Conservation (phyloP, 2,888 invertebrate species). For the Diaprepes abbreviatus region DNA sequence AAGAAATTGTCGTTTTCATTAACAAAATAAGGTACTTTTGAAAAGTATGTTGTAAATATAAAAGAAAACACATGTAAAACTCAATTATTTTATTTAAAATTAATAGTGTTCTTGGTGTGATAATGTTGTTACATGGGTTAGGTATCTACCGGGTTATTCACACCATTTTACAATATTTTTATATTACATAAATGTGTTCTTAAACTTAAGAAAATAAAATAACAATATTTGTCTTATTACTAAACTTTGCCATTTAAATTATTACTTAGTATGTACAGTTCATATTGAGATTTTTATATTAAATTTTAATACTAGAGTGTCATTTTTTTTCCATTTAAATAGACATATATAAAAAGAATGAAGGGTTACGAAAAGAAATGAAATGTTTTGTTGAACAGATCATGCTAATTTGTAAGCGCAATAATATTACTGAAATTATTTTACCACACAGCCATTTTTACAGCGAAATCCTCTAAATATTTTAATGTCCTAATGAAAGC, state of each 20-base stretch:
- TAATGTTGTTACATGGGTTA: constrained; percentile 32
- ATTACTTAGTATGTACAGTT: constrained; percentile 40
- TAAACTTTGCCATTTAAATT: constrained; percentile 25
- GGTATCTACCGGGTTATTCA: constrained; percentile 35
- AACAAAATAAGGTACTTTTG: too few relatives aligned
- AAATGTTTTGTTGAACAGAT: constrained; percentile 23
- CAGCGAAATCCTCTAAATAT: constrained; percentile 26
- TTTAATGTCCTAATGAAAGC: constrained; percentile 12
- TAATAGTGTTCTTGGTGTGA: constrained; percentile 40
- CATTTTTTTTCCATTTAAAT: constrained; percentile 24
- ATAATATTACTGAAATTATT: constrained; percentile 14
- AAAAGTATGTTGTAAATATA: too few relatives aligned
- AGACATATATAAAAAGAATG: constrained; percentile 33
- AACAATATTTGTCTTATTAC: constrained; percentile 35
- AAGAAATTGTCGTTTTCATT: too few relatives aligned
- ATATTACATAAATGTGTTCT: constrained; percentile 38
- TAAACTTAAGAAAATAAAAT: constrained; percentile 34
- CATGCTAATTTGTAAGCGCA: constrained; percentile 16
- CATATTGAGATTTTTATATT: constrained; percentile 38
- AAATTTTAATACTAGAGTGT: constrained; percentile 35
- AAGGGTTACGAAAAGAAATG: constrained; percentile 12
- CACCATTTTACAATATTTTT: constrained; percentile 40
- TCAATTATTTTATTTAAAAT: constrained; percentile 45
- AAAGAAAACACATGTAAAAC: constrained; percentile 24
- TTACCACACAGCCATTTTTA: constrained; percentile 38